Evolutionary conservation across 2,797 vertebrate genomes (phyloP), one percentile per base, ranked within the genome.

Genomic region (Intellagama lesueurii): DNA sequence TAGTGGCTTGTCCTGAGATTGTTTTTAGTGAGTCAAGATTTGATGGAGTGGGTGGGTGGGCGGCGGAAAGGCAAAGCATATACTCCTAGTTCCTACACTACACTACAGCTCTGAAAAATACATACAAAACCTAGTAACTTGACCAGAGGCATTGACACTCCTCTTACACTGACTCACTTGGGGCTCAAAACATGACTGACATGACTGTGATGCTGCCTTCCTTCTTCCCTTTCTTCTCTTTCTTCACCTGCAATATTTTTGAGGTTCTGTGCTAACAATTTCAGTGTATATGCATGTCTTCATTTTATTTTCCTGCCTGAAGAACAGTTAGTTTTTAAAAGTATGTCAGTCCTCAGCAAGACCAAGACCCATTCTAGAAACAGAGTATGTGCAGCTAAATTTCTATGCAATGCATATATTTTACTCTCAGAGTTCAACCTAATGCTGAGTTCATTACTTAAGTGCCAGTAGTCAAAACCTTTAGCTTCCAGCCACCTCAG

Each of bases 361-460:
- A 93, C 75, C 3, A 86, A 40, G 40, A 40, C n/a, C 35, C 66
- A 64, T 90, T 73, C 92, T 32, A 64, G 76, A 94, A 93, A 88
- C 89, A 84, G 22, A 87, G 91, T 91, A 75, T 90, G 64, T 91
- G 93, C 60, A 95, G 88, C 84, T 30, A 82, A 88, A 81, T 83
- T 86, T 76, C 89, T 91, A 66, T 66, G 78, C 44, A 84, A 77
- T 82, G 17, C 84, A 26, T 56, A 91, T 91, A 69, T 79, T 85
- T 73, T 83, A 83, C 28, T 32, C 84, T 72, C 79, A 76, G 16
- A 88, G 56, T 90, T 90, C 70, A 82, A 7, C 84, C 64, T 92
- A 90, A 87, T 73, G 69, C 32, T 5, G 81, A 80, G 79, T 84
- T 2, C 47, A 89, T 93, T 93, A 93, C 83, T 95, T 81, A 95